Evolutionary conservation across 2,888 invertebrate species (phyloP), one percentile per base, ranked within the genome.

Genomic region (Caenorhabditis sp.): DNA sequence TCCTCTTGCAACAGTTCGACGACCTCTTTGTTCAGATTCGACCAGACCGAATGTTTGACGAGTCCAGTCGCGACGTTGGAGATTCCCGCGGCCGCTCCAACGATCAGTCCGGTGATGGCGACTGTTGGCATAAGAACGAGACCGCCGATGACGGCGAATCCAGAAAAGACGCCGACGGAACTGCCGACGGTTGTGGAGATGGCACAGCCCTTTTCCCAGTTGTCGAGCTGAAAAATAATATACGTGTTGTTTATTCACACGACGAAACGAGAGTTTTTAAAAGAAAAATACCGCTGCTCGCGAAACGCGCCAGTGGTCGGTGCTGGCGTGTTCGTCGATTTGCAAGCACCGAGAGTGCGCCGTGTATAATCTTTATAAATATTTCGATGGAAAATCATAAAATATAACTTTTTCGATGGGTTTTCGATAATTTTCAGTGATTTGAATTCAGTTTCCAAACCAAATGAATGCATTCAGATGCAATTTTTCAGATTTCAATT

Each of bases 151-250:
- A 84, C 78, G 0, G 83, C 86, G 15, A 72, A 65, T 5, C 84
- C 84, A 22, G 83, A 83, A 8, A 67, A 80, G 13, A 87, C 50
- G 13, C 87, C 87, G 9, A 87, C 83, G 0, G 83, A 61, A 65
- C 81, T 81, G 15, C 86, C 86, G 51, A 84, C 85, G 0, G 82
- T 79, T 2, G 86, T 86, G 0, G 86, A 86, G n/a, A 87, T 78
- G 13, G 85, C 82, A 35, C 87, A 86, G 18, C 82, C 76, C 13
- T 67, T 74, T 56, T 86, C 82, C 71, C 82, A 74, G 26, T 69
- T 65, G 53, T 84, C 68, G n/a, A 87, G 53, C 85, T 86, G 65
- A 32, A 71, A 55, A 40, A n/a, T n/a, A n/a, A n/a, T n/a, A 35
- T 15, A 40, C 13, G 40, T 11, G 13, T 15, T 9, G 11, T 35